Percentiles rank a stretch among this genome's conserved stretches.
These are phyloP conservation scores for Papilio protenor DNA, from an alignment of 2,888 invertebrate species.

Conservation along the genomic window DNA sequence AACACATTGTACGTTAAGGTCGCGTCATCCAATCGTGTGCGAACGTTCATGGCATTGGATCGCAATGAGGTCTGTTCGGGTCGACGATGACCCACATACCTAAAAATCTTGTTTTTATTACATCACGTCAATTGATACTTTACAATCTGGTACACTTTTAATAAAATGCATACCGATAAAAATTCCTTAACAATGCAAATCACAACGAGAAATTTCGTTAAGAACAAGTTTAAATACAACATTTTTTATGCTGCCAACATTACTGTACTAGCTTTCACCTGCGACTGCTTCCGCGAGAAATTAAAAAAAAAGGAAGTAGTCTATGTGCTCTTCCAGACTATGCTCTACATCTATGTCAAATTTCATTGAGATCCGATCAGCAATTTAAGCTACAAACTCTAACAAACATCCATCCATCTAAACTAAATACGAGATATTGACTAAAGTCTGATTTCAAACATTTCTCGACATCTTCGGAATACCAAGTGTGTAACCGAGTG, in stretches of 20 bases:
- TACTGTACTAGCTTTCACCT: no score
- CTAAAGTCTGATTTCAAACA: background rate
- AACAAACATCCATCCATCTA: no score
- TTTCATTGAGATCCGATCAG: no score
- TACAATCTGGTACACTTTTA: slow-evolving; percentile 14
- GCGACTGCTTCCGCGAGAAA: no score
- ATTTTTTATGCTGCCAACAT: background rate
- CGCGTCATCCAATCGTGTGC: slow-evolving; percentile 32
- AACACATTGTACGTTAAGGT: slow-evolving; percentile 26
- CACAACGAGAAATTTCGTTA: background rate
- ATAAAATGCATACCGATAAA: slow-evolving; percentile 10
- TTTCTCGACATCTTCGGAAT: background rate
- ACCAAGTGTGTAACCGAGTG: background rate
- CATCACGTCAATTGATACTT: slow-evolving; percentile 17
- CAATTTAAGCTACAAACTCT: no score
- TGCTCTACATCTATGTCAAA: no score
- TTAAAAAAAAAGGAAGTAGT: no score
- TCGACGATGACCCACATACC: slow-evolving; percentile 30
- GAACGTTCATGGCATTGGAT: slow-evolving; percentile 35
- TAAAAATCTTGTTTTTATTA: slow-evolving; percentile 31
- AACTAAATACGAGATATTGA: background rate
- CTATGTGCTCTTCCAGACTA: no score
- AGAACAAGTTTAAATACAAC: background rate
- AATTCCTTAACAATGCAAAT: background rate
- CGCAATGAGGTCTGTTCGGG: slow-evolving; percentile 29